Conservation (phyloP, 2,888 invertebrate genomes). For the Rhagonycha lutea region DNA sequence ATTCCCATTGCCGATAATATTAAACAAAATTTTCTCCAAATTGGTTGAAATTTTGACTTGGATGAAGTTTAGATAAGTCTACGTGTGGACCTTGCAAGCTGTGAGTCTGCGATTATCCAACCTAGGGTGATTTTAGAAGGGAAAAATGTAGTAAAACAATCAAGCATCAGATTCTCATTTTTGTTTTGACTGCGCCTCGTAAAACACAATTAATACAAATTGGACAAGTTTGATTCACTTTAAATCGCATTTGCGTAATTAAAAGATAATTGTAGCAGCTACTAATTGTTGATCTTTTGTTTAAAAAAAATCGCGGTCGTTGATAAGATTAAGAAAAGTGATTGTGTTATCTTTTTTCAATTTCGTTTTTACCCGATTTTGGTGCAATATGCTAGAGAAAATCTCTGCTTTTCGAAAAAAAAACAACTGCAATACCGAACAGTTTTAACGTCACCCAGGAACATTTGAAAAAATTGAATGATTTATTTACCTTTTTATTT, state of each 20-base stretch:
- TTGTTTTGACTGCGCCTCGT: neutral
- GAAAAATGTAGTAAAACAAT: too few relatives aligned
- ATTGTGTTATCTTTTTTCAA: neutral
- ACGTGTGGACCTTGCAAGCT: too few relatives aligned
- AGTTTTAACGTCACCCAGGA: neutral
- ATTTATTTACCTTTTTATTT: slow-evolving; percentile 61
- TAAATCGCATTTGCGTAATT: neutral
- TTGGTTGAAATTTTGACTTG: too few relatives aligned
- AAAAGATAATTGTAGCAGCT: neutral
- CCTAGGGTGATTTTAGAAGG: too few relatives aligned
- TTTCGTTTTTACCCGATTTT: neutral
- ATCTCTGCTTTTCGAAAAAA: neutral
- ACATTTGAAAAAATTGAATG: neutral
- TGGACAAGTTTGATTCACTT: neutral
- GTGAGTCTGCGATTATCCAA: too few relatives aligned
- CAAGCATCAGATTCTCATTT: too few relatives aligned
- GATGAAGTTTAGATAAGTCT: too few relatives aligned
- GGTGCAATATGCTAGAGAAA: neutral
- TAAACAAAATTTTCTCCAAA: too few relatives aligned
- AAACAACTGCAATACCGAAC: neutral
- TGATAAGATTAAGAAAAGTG: neutral
- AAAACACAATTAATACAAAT: neutral
- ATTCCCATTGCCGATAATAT: too few relatives aligned
- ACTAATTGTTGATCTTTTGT: neutral
- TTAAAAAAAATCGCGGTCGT: neutral